Evolutionary conservation across 2,113 vertebrate species (phyloP), one percentile per base, ranked within the genome.

Genomic region (Pardalotus punctatus): DNA sequence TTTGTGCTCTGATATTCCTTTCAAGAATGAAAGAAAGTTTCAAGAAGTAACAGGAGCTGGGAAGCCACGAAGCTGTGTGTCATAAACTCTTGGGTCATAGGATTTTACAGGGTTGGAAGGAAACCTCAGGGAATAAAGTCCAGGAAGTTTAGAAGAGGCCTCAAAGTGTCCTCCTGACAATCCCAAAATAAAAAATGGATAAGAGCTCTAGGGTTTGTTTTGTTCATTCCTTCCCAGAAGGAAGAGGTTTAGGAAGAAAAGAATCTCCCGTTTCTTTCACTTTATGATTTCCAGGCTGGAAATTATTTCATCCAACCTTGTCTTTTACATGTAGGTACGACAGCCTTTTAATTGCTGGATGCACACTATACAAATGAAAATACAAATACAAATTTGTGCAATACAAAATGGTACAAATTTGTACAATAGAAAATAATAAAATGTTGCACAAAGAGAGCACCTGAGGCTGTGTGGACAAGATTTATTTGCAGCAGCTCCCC

Each of bases 401-500:
- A 42, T 23, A 40, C 0, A 35, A 54, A 45, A 78, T 4, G 9
- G 38, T 40, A 40, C 38, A 43, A 43, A 43, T 6, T 18, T 43
- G 40, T 38, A 71, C 14, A 47, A 42, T 23, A 36, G 0, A 35
- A 54, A 45, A 78, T 4, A 38, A 81, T 33, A 60, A 84, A 78
- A 65, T 33, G 7, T 7, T 84, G 28, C 10, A 23, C 28, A 28
- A 89, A 24, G 23, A 57, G 33, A 87, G 15, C 10, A 61, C 11
- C 40, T 48, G 14, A 35, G 50, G 33, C 1, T 8, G 4, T 65
- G 76, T 4, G 2, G 21, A 28, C 8, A 62, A 29, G 10, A 0
- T 58, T 70, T 51, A 2, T 31, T 66, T 60, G 15, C 62, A 83
- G 35, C 25, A 66, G 40, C 13, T 38, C 45, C 36, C 57, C 29